These are phyloP conservation scores for Irena cyanogastra DNA, from an alignment of 2,113 vertebrate species.

Conservation along the genomic window DNA sequence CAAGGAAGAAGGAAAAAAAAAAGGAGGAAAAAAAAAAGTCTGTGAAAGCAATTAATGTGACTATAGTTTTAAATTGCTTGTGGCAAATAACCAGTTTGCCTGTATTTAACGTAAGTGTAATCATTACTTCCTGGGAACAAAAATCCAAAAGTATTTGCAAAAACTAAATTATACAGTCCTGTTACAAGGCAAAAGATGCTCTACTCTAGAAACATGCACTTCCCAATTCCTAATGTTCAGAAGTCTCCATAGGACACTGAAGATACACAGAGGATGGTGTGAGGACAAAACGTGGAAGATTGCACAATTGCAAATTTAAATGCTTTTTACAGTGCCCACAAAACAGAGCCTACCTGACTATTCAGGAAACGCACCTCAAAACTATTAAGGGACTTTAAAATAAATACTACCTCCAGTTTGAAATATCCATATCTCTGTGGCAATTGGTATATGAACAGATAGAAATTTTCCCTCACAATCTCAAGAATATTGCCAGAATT, in stretches of 20 bases:
- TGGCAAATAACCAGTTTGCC: neutral
- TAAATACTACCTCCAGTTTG: neutral
- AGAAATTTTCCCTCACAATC: neutral
- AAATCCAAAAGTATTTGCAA: neutral
- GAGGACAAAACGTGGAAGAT: neutral
- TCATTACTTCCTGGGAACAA: neutral
- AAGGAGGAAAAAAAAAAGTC: no score
- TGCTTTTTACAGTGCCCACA: neutral
- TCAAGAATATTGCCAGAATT: neutral
- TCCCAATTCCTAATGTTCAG: neutral
- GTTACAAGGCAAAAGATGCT: neutral
- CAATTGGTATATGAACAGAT: neutral
- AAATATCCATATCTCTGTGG: neutral
- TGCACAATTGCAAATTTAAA: neutral
- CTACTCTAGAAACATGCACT: neutral
- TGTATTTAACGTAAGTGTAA: neutral
- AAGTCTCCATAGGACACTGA: neutral
- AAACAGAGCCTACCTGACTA: neutral
- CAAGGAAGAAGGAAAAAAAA: neutral
- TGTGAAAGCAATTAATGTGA: neutral
- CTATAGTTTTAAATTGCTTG: neutral
- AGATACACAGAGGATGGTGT: neutral
- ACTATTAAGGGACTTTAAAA: neutral
- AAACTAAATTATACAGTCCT: neutral
- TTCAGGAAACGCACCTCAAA: neutral